Base-by-base conservation (phyloP, 2,888 invertebrate genomes). In the Spilosoma lubricipeda region DNA sequence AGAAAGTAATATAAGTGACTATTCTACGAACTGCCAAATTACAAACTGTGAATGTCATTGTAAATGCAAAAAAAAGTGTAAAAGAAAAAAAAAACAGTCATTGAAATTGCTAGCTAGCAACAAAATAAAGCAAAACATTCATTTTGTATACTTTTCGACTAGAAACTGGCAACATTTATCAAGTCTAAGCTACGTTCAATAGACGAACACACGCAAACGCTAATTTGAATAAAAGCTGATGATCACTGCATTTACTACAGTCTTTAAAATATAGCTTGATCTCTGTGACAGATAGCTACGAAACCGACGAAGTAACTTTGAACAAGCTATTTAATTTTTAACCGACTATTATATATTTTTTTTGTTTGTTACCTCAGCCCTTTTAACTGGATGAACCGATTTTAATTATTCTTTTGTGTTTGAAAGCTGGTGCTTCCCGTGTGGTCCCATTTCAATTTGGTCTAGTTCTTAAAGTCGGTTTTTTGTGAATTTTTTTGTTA, bases 61-160 rank as follows among this genome's bases (percentile, higher is more conserved):
- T 69, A 56, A 36, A n/a, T 36, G 33, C 68, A 68, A 48, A 33
- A 52, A 68, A 48, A 23, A 13, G 52, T 36, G 18, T 33, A 68
- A 52, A 68, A 52, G 42, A 20, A 48, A 30, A 39, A 48, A 67
- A 30, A 39, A 48, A 67, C 27, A 67, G 30, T 63, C 30, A 48
- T n/a, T 20, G 42, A 45, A 5, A 48, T 52, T 33, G 36, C 69
- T 52, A 15, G 52, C 52, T 69, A 36, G 52, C 69, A 69, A 69
- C 69, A 56, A 59, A 69, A 71, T 63, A 59, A 59, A 76, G 72
- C 65, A 30, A 42, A 69, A 69, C 69, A 69, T 33, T 27, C 9
- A 59, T 39, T 30, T 56, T 69, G 39, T 48, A 67, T 48, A 67
- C 48, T 67, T 33, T 5, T 56, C 56, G 69, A 69, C 69, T 66